phyloP scores from a whole-genome alignment of 2,888 invertebrate genomes.

The Sericinus montela region DNA sequence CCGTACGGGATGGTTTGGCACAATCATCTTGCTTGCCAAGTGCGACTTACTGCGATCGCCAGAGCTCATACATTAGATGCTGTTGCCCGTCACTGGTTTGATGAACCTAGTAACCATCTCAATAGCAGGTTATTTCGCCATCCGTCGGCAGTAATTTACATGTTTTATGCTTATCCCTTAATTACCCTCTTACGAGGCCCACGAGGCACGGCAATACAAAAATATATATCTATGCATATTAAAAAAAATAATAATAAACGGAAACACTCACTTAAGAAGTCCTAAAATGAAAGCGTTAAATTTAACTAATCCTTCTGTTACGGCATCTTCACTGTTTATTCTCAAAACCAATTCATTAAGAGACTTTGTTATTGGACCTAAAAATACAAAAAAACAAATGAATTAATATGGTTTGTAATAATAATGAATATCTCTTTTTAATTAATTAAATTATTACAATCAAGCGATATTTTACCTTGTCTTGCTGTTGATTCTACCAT shows the following conservation, averaged over 20 bases:
- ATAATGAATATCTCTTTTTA: too few species aligned
- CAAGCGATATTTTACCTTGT: conserved; percentile 81
- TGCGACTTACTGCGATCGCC: too few species aligned
- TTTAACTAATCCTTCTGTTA: conserved; percentile 90
- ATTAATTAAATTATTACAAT: neutral
- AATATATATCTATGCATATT: neutral
- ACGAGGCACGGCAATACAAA: too few species aligned
- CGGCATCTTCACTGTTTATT: conserved; percentile 89
- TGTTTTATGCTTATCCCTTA: too few species aligned
- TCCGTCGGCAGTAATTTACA: too few species aligned
- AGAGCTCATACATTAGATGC: too few species aligned
- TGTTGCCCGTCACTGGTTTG: too few species aligned
- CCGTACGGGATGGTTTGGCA: too few species aligned
- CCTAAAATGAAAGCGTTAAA: conserved; percentile 94
- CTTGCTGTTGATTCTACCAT: conserved; percentile 93
- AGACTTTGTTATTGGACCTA: conserved; percentile 89
- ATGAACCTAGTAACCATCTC: too few species aligned
- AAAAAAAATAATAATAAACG: neutral
- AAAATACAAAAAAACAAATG: conserved; percentile 38
- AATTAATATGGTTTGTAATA: neutral
- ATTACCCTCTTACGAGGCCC: too few species aligned
- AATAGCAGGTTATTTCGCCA: too few species aligned
- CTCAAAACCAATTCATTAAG: conserved; percentile 90
- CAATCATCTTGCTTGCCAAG: too few species aligned
- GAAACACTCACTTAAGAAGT: conserved; percentile 85